These are phyloP conservation scores for Heterohyrax brucei DNA, from an alignment of 2,797 vertebrate species.

Conservation along the genomic window DNA sequence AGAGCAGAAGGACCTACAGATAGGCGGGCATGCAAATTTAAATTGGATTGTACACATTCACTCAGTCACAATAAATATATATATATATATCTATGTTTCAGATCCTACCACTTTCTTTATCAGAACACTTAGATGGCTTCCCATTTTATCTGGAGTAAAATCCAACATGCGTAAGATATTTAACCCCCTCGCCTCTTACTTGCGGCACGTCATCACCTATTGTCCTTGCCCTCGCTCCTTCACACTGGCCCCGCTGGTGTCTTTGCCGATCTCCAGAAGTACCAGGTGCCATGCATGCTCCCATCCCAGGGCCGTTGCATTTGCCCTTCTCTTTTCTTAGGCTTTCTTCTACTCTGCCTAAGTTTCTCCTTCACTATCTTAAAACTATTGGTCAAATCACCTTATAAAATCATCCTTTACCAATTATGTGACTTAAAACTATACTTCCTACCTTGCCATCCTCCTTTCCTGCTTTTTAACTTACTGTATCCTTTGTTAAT, in stretches of 20 bases:
- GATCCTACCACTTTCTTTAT: neutral
- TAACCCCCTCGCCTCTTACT: neutral
- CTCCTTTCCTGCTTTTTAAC: neutral
- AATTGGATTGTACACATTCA: too few relatives aligned
- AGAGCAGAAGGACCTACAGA: too few relatives aligned
- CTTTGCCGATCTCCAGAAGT: neutral
- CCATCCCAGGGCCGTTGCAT: neutral
- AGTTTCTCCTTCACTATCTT: neutral
- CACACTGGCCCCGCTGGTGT: neutral
- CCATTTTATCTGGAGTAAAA: neutral
- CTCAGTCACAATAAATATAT: too few relatives aligned
- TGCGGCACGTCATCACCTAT: neutral
- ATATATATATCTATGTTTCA: too few relatives aligned
- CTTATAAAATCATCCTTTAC: neutral
- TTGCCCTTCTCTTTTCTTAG: neutral
- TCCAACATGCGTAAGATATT: neutral
- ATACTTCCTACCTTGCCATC: neutral
- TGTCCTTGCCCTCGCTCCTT: neutral
- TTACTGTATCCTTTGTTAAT: neutral
- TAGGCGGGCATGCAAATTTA: too few relatives aligned
- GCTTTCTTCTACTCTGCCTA: neutral
- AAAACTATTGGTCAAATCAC: neutral
- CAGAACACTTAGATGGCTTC: neutral
- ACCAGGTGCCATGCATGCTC: neutral
- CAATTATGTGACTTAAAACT: neutral